A percentile compares a stretch with the other conserved stretches of the same genome.
Conservation (phyloP, 1,140 invertebrate genomes). For the Psix sp. region DNA sequence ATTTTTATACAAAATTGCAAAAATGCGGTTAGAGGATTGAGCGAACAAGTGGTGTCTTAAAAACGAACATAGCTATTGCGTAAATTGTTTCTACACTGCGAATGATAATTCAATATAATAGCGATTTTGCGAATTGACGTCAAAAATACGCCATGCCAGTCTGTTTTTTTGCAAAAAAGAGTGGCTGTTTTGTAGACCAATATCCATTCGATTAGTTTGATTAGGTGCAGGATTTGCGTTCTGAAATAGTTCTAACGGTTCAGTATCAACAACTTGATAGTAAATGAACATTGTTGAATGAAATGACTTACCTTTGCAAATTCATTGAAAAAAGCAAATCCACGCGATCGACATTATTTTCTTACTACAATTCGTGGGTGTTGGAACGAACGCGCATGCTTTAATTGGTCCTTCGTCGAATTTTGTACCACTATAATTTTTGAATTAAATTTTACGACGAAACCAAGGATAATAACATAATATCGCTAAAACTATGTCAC, state of each 20-base stretch:
- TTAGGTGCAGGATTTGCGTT: too few relatives aligned
- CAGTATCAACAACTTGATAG: too few relatives aligned
- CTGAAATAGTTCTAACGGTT: slow-evolving; percentile 4
- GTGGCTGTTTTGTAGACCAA: slow-evolving; percentile 27
- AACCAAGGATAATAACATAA: slow-evolving; percentile 10
- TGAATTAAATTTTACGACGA: slow-evolving; percentile 24
- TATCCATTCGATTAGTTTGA: slow-evolving; percentile 28
- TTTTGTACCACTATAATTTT: slow-evolving; percentile 36
- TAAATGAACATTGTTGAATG: not conserved
- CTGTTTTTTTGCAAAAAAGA: slow-evolving; percentile 16
- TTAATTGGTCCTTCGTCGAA: slow-evolving; percentile 11
- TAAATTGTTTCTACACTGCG: slow-evolving; percentile 53
- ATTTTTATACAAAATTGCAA: slow-evolving; percentile 58
- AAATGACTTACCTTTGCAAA: slow-evolving; percentile 24
- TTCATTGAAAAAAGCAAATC: slow-evolving; percentile 12
- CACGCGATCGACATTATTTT: slow-evolving; percentile 37
- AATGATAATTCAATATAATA: slow-evolving; percentile 32
- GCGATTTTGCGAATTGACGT: slow-evolving; percentile 42
- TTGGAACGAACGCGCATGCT: not conserved
- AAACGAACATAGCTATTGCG: slow-evolving; percentile 42
- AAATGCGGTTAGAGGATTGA: slow-evolving; percentile 57
- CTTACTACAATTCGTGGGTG: slow-evolving; percentile 13
- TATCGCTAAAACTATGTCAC: slow-evolving; percentile 13
- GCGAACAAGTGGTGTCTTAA: slow-evolving; percentile 55
- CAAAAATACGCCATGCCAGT: slow-evolving; percentile 37